Base-by-base conservation (phyloP, 2,797 vertebrate species). In the Sciaenops ocellatus region DNA sequence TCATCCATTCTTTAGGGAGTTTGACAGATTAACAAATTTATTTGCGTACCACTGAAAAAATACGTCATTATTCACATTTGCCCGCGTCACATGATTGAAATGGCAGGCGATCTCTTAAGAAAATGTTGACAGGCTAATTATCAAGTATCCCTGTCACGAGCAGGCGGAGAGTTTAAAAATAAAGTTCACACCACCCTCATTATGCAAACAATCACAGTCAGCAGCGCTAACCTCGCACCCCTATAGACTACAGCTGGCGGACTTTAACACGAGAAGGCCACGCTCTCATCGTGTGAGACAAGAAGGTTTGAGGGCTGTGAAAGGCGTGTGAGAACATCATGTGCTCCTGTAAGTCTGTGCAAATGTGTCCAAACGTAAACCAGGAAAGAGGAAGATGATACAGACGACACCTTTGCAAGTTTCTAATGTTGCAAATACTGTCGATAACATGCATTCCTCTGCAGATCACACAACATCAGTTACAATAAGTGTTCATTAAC, bases 121-220 rank as follows among this genome's bases (percentile, higher is more conserved):
- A 38, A 76, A 88, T 75, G 87, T 76, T 89, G 85, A 85, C 85
- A 85, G 50, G 79, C 73, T 91, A 89, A 92, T 90, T 87, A 89
- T 83, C 78, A 78, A 83, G 81, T 64, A 70, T 60, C 70, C 55
- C 71, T 77, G 76, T 89, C 76, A 90, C 77, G 74, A 65, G 77
- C 79, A 77, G 83, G 80, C 66, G 44, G 69, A 79, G 72, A 80
- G 66, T 84, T 85, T 84, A 87, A 84, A 92, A 92, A 91, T 89
- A 85, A 82, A 87, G 76, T 76, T 88, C 78, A 88, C 90, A 90
- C 82, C 69, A 84, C 51, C 69, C 70, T 83, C 72, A 86, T 90
- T 88, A 82, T 82, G 78, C 56, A 82, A 91, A 86, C 78, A 84
- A 87, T 89, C 82, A 71, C 85, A 84, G 79, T 86, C 64, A 79